Conservation (phyloP, 2,888 invertebrate species). For the Acronicta alni region DNA sequence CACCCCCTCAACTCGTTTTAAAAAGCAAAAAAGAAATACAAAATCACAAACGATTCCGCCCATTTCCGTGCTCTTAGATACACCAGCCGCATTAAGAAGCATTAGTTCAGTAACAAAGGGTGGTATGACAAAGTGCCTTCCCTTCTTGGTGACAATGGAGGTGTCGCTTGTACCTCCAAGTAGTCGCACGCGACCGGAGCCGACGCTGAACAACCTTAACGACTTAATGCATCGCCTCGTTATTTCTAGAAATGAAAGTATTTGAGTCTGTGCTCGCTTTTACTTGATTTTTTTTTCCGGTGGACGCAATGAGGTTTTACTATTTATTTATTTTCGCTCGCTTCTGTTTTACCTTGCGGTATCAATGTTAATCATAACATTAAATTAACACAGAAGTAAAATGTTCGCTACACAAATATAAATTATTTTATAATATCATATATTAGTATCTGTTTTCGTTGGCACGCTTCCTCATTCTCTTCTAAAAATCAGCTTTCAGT, state of each 20-base stretch:
- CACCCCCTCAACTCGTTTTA: slow-evolving; percentile 23
- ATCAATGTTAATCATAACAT: slow-evolving; percentile 3
- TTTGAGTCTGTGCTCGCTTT: slow-evolving; percentile 31
- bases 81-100: slow-evolving; percentile 76
- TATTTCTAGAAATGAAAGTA: slow-evolving; percentile 63
- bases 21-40: slow-evolving; percentile 52
- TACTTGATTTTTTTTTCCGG: slow-evolving; percentile 22
- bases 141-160: slow-evolving; percentile 69
- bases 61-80: slow-evolving; percentile 72
- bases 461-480: slow-evolving; percentile 16
- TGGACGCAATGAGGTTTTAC: slow-evolving; percentile 28
- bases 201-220: slow-evolving; percentile 72
- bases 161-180: slow-evolving; percentile 62
- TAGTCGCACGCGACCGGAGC: slow-evolving; percentile 64
- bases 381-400: neutral
- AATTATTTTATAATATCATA: too few relatives aligned
- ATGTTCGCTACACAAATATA: too few relatives aligned
- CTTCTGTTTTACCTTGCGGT: slow-evolving; percentile 9
- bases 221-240: slow-evolving; percentile 80
- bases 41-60: slow-evolving; percentile 69
- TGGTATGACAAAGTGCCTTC: slow-evolving; percentile 80
- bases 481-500: slow-evolving; percentile 39
- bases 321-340: too few relatives aligned
- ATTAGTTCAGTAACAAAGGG: slow-evolving; percentile 82
- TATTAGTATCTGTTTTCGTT: slow-evolving; percentile 11